A percentile compares a stretch with the other conserved stretches of the same genome.
Conservation (phyloP, 2,113 vertebrate species). For the Bucco capensis region DNA sequence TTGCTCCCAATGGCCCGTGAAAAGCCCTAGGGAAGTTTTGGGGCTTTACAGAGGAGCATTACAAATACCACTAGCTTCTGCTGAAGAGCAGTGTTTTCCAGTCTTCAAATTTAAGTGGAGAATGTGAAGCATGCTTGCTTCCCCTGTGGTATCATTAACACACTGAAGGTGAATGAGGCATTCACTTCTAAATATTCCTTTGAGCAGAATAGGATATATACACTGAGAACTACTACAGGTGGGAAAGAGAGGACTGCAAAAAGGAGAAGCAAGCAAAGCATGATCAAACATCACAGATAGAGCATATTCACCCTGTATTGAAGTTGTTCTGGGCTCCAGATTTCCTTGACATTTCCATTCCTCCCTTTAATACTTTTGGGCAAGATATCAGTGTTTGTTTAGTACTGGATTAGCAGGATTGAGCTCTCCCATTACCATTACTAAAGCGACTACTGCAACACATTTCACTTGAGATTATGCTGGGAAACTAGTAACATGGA, state of each 20-base stretch:
- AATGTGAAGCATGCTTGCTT: neutral
- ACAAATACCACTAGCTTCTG: slow-evolving; percentile 9
- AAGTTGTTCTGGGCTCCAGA: neutral
- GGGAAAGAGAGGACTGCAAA: neutral
- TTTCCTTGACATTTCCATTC: neutral
- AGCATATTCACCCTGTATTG: neutral
- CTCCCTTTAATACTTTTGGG: neutral
- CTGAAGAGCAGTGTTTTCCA: neutral
- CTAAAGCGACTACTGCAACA: neutral
- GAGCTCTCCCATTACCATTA: neutral
- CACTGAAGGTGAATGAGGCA: neutral
- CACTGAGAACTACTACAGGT: neutral
- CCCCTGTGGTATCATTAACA: neutral
- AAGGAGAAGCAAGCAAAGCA: neutral
- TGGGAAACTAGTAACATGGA: neutral
- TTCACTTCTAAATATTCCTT: neutral
- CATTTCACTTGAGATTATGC: neutral
- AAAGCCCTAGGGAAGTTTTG: slow-evolving; percentile 20
- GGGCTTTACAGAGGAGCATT: neutral
- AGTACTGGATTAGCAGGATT: neutral
- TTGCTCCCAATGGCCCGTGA: slow-evolving; percentile 59
- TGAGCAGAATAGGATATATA: neutral
- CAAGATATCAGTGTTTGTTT: neutral
- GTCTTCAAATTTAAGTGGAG: neutral
- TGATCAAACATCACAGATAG: neutral